Evolutionary conservation across 2,888 invertebrate species (phyloP).

Genomic region (Mythimna lalbum): DNA sequence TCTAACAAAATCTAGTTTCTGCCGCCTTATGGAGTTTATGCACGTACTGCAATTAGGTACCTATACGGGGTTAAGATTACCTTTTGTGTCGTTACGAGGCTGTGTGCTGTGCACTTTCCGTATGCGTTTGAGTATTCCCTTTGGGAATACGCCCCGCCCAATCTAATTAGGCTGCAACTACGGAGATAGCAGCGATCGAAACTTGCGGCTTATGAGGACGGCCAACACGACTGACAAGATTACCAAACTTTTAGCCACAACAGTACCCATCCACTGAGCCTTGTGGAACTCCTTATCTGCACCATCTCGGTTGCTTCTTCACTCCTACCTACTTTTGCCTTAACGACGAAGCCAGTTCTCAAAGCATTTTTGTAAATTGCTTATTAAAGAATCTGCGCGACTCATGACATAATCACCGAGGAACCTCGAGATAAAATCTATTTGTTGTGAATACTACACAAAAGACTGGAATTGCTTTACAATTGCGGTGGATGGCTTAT

Average conservation of each 20-base stretch:
- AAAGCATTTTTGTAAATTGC: constrained; percentile 71
- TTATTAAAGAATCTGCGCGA: constrained; percentile 70
- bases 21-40: constrained; percentile 42
- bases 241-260: constrained; percentile 77
- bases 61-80: constrained; percentile 62
- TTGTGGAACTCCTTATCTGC: constrained; percentile 55
- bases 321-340: constrained; percentile 48
- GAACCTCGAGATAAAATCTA: constrained; percentile 76
- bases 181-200: constrained; percentile 79
- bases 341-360: constrained; percentile 54
- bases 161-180: constrained; percentile 83
- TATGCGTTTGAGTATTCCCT: constrained; percentile 60
- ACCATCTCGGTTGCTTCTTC: constrained; percentile 44
- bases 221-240: constrained; percentile 78
- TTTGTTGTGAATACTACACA: constrained; percentile 75
- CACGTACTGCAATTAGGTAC: constrained; percentile 44
- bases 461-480: constrained; percentile 75
- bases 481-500: constrained; percentile 71
- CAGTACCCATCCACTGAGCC: constrained; percentile 53
- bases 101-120: constrained; percentile 68
- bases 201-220: constrained; percentile 77
- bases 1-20: constrained; percentile 45
- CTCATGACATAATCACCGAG: constrained; percentile 74
- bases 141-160: constrained; percentile 72
- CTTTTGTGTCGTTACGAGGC: constrained; percentile 63